A percentile compares a stretch with the other conserved stretches of the same genome.
Conservation (phyloP, 2,797 vertebrate genomes). For the Eutrigla gurnardus region DNA sequence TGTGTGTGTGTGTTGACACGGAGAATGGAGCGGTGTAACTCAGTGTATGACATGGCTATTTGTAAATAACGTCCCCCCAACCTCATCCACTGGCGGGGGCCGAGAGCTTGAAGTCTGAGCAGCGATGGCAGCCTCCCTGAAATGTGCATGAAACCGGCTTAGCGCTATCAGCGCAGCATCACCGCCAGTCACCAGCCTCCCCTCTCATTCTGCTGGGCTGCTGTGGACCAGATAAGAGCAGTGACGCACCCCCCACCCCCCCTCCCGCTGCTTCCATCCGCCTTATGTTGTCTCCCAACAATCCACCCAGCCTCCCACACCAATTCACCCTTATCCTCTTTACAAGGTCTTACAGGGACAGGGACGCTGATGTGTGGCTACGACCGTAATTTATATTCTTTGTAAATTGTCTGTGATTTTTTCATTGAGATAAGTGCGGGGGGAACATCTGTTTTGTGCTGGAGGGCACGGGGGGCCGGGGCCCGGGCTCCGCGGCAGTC, state of each 20-base stretch:
- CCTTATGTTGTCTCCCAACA: constrained; percentile 68
- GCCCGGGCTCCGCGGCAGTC: constrained; percentile 77
- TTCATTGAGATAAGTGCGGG: constrained; percentile 82
- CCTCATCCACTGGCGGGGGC: constrained; percentile 66
- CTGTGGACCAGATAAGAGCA: constrained; percentile 82
- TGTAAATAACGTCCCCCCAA: constrained; percentile 69
- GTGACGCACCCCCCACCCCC: constrained; percentile 59
- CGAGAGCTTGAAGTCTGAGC: constrained; percentile 73
- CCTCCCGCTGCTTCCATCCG: constrained; percentile 59
- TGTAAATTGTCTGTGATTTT: constrained; percentile 85
- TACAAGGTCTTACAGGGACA: constrained; percentile 78
- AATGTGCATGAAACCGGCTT: constrained; percentile 82
- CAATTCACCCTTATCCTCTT: constrained; percentile 77
- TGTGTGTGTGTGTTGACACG: constrained; percentile 61
- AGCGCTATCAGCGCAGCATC: constrained; percentile 81
- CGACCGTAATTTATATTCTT: constrained; percentile 84
- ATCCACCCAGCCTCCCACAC: constrained; percentile 65
- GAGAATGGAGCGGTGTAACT: constrained; percentile 57
- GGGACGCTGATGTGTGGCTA: constrained; percentile 72
- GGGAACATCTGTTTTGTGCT: constrained; percentile 85
- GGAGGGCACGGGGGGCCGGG: constrained; percentile 67
- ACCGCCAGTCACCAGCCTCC: constrained; percentile 80
- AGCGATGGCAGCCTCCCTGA: constrained; percentile 75
- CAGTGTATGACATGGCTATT: constrained; percentile 74
- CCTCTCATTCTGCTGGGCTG: constrained; percentile 80